Evolutionary conservation across 2,113 vertebrate genomes (phyloP), one percentile per base, ranked within the genome.

Genomic region (Tachuris rubrigastra): DNA sequence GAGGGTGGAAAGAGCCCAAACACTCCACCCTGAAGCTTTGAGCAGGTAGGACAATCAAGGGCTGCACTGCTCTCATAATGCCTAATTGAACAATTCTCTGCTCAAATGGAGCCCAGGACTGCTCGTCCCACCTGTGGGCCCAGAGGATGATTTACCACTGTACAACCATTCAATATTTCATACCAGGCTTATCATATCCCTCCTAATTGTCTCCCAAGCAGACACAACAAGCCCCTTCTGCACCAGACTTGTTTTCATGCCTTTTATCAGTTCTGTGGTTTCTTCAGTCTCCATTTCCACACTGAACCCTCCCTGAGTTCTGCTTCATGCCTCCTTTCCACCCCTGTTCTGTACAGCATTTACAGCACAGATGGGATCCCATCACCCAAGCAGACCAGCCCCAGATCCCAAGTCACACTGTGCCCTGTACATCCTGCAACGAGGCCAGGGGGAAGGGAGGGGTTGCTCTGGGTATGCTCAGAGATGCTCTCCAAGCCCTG

Each of bases 191-290:
- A 93, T 42, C 50, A 0, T 24, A 71, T 6, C 58, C 66, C 82
- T 88, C 74, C 6, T 14, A 76, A 87, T 30, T 15, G 0, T 66
- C 85, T 86, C 63, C 65, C 23, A 55, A 55, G 72, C 60, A 96
- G 90, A 87, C 94, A 87, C 39, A 95, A 95, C 87, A 90, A 78
- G 76, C 16, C 19, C 47, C 33, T 89, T 20, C 42, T 44, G 66
- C 74, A 79, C 27, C 56, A 93, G 77, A 50, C 85, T 85, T 91
- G 72, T 89, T 90, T 90, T 78, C 58, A 56, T 60, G 58, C 53
- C 53, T 89, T 91, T 89, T 88, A 92, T 90, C 41, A 50, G 16
- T 55, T 46, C 80, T 59, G 68, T 52, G 65, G 47, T 42, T 74
- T 77, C 80, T 30, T 59, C 75, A 84, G 68, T 9, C 50, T 77